phyloP scores from a whole-genome alignment of 2,888 invertebrate genomes.

The Hypselothyrea guttata region DNA sequence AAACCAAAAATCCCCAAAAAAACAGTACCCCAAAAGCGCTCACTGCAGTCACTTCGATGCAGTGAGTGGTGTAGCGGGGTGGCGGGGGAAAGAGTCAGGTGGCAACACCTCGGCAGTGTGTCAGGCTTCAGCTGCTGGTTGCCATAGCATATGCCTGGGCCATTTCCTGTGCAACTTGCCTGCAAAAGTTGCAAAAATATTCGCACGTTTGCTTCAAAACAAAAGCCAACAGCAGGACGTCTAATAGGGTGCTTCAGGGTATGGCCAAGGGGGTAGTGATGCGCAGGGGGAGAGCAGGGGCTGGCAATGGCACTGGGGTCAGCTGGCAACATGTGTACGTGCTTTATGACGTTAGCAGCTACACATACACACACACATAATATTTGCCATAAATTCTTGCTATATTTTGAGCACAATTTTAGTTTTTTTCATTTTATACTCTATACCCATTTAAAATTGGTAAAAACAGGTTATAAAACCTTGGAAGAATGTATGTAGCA shows the following conservation, averaged over 20 bases:
- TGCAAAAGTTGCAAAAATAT: constrained; percentile 75
- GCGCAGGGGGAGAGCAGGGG: not conserved
- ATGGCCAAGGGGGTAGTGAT: not conserved
- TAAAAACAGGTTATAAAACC: no score
- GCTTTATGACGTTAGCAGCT: constrained; percentile 42
- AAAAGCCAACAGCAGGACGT: constrained; percentile 33
- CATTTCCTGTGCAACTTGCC: constrained; percentile 70
- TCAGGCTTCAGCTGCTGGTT: constrained; percentile 17
- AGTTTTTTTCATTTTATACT: constrained; percentile 1
- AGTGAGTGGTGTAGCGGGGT: not conserved
- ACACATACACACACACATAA: constrained; percentile 42
- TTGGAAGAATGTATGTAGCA: no score
- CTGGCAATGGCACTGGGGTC: not conserved
- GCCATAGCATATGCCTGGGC: constrained; percentile 55
- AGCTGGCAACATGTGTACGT: constrained; percentile 46
- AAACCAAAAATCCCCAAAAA: constrained; percentile 38
- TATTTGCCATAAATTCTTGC: constrained; percentile 66
- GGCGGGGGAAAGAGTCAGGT: not conserved
- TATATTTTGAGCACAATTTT: constrained; percentile 20
- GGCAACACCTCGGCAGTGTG: constrained; percentile 44
- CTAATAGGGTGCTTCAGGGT: not conserved
- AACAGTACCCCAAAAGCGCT: constrained; percentile 49
- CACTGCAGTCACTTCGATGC: constrained; percentile 9
- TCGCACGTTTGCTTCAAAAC: constrained; percentile 69
- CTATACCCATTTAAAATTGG: no score